These are phyloP conservation scores for Drosophila nr. perissopoda DNA, from an alignment of 2,888 invertebrate genomes.

Conservation along the genomic window DNA sequence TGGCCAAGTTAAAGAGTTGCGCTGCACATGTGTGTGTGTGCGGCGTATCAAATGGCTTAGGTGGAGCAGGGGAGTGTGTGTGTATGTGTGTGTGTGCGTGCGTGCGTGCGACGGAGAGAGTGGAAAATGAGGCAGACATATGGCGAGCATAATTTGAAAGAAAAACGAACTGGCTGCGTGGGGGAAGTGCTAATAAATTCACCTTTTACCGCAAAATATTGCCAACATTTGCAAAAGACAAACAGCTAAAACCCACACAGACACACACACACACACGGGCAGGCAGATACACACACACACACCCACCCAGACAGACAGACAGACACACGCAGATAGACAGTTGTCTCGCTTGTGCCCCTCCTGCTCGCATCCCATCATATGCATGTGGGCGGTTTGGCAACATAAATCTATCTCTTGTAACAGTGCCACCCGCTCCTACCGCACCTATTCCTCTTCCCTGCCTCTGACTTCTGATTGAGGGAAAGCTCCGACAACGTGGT, in stretches of 20 bases:
- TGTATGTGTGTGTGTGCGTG: background rate
- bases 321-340: background rate
- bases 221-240: slow-evolving; percentile 76
- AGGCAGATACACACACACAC: background rate
- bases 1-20: slow-evolving; percentile 39
- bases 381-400: slow-evolving; percentile 49
- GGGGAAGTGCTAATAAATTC: slow-evolving; percentile 70
- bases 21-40: slow-evolving; percentile 8
- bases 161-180: slow-evolving; percentile 46
- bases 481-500: slow-evolving; percentile 25
- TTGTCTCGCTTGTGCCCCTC: slow-evolving; percentile 1
- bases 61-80: background rate
- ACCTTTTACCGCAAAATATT: slow-evolving; percentile 79
- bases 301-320: background rate
- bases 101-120: background rate
- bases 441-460: background rate
- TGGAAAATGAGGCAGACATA: slow-evolving; percentile 33
- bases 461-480: slow-evolving; percentile 53
- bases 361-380: slow-evolving; percentile 4
- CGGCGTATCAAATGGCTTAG: background rate
- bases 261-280: slow-evolving; percentile 16
- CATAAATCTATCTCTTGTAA: slow-evolving; percentile 62
- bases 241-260: slow-evolving; percentile 54
- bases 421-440: background rate
- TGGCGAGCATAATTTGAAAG: slow-evolving; percentile 54